Conservation (phyloP, 1,140 invertebrate species). For the Drosophila burlai region DNA sequence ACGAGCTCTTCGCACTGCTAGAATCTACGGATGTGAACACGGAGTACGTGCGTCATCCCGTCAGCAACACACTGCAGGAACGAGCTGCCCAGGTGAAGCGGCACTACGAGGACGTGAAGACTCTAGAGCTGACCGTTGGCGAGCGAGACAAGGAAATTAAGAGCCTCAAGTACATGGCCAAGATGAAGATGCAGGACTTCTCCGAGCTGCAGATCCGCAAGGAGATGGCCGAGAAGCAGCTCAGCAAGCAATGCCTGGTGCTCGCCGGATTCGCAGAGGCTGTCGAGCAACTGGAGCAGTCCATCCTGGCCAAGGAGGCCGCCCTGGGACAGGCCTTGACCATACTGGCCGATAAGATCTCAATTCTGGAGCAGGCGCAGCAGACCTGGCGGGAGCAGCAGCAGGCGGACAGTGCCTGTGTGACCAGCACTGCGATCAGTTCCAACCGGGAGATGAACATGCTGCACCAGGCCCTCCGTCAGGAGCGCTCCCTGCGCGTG, state of each 20-base stretch:
- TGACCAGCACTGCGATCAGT: slow-evolving; percentile 52
- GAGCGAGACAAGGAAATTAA: slow-evolving; percentile 95
- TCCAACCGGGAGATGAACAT: slow-evolving; percentile 64
- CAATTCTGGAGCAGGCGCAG: slow-evolving; percentile 55
- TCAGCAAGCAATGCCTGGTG: slow-evolving; percentile 90
- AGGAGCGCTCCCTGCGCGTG: slow-evolving; percentile 60
- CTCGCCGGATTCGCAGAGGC: slow-evolving; percentile 58
- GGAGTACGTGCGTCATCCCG: slow-evolving; percentile 86
- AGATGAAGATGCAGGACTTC: slow-evolving; percentile 96
- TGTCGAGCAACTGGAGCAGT: slow-evolving; percentile 69
- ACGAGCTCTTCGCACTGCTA: slow-evolving; percentile 89
- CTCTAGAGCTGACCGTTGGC: slow-evolving; percentile 92
- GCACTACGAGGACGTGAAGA: slow-evolving; percentile 95
- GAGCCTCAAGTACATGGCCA: slow-evolving; percentile 92
- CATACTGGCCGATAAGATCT: slow-evolving; percentile 53
- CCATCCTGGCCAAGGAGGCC: slow-evolving; percentile 59
- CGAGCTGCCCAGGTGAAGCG: slow-evolving; percentile 93
- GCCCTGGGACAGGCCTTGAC: slow-evolving; percentile 55
- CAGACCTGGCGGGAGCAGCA: slow-evolving; percentile 62
- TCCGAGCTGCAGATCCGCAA: slow-evolving; percentile 96
- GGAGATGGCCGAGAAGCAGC: slow-evolving; percentile 96
- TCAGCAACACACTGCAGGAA: slow-evolving; percentile 89
- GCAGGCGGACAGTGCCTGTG: slow-evolving; percentile 55
- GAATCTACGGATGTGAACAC: slow-evolving; percentile 90
- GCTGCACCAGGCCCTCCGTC: slow-evolving; percentile 65